Conservation (phyloP, 2,113 vertebrate species). For the Marcusenius ussheri region DNA sequence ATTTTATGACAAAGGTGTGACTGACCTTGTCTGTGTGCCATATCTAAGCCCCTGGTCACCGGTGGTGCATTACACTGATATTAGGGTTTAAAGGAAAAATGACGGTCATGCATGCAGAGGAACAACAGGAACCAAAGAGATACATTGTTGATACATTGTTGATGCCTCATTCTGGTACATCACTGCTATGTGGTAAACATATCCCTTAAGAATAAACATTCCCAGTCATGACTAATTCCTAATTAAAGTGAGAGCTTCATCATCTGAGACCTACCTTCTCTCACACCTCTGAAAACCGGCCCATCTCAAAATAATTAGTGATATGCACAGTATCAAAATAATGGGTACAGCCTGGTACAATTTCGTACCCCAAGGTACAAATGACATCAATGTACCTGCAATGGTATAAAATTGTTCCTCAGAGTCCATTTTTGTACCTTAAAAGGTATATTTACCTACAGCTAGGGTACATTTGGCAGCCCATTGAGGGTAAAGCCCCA, state of each 20-base stretch:
- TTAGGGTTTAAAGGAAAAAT: neutral
- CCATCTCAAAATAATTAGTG: neutral
- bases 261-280: neutral
- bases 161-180: neutral
- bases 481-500: neutral
- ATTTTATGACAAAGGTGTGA: slow-evolving; percentile 1
- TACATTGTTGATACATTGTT: neutral
- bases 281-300: neutral
- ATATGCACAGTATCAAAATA: neutral
- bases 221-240: neutral
- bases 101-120: neutral
- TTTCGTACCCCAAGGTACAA: neutral
- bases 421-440: neutral
- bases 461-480: neutral
- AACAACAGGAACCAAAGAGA: neutral
- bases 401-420: neutral
- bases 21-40: neutral
- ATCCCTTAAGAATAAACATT: neutral
- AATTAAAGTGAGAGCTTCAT: neutral
- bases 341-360: neutral
- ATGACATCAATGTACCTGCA: neutral
- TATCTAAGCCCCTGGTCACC: neutral
- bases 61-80: neutral
- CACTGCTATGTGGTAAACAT: neutral
- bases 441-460: neutral